These are phyloP conservation scores for Neotoxoptera formosana DNA, from an alignment of 1,140 invertebrate species.

Conservation along the genomic window DNA sequence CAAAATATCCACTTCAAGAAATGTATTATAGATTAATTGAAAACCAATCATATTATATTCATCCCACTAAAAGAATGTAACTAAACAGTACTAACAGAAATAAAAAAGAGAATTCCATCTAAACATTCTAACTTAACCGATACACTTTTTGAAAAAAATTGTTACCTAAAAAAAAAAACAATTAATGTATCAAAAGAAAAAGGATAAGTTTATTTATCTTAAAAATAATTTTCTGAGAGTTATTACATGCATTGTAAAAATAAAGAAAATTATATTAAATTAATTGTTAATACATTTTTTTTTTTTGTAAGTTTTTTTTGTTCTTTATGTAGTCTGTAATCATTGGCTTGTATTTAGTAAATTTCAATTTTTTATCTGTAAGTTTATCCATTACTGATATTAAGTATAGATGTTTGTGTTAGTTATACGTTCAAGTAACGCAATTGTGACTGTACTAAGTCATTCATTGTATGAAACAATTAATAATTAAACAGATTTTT, in stretches of 20 bases:
- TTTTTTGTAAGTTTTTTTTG: too few species aligned
- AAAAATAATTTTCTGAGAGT: not conserved
- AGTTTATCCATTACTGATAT: not conserved
- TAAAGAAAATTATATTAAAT: too few species aligned
- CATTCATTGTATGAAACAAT: not conserved
- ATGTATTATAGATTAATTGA: conserved; percentile 8
- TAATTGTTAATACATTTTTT: not conserved
- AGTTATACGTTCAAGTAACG: not conserved
- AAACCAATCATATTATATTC: too few species aligned
- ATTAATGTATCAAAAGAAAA: not conserved
- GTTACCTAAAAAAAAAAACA: not conserved
- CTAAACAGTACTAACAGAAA: too few species aligned
- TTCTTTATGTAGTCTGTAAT: not conserved
- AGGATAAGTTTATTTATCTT: not conserved
- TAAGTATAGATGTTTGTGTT: not conserved
- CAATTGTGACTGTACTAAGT: not conserved
- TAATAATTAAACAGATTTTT: too few species aligned
- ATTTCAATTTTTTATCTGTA: not conserved
- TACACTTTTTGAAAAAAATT: conserved; percentile 16
- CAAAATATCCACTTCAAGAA: conserved; percentile 9
- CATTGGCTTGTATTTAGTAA: not conserved
- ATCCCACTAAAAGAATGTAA: not conserved
- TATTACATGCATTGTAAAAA: not conserved
- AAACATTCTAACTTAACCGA: not conserved
- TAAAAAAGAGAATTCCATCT: not conserved